Base-by-base conservation (phyloP, 1,140 invertebrate genomes). In the Ooceraea biroi region DNA sequence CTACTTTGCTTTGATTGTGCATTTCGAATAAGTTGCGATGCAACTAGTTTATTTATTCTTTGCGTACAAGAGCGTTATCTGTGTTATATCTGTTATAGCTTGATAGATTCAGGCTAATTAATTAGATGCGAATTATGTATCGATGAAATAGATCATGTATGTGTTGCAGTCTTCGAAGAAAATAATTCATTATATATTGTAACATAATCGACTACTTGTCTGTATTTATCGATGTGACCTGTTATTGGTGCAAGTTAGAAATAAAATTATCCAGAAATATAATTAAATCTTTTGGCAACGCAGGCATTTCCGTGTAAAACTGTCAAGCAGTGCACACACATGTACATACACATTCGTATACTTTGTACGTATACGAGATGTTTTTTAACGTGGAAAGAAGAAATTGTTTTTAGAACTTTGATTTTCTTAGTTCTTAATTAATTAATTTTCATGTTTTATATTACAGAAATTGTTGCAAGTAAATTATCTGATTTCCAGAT, bases 191-290 rank as follows among this genome's bases (percentile, higher is more conserved):
- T 80, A 69, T 80, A 30, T 19, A 36, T 30, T 69, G 65, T 80
- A 80, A 76, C 50, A 76, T 76, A 76, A 57, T 71, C 65, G 1
- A 68, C 46, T 69, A 69, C 11, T 80, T 69, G 25, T 77, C 74
- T 80, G 76, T 69, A 80, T 80, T 80, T 27, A 66, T 80, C 65
- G 69, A 80, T 80, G 65, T 80, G 65, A 80, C 3, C 76, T 80
- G 50, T 55, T 80, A 80, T 58, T 48, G 11, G 30, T 80, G 22
- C 65, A 52, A 78, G 48, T 57, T 22, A 76, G n/a, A 78, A 80
- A 80, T 80, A 80, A 80, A 80, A 71, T 69, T 19, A 78, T 0
- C 11, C n/a, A 69, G 17, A n/a, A 78, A 69, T 69, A 19, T 44
- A 66, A 61, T 61, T 25, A 58, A 11, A 5, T 17, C 0, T n/a